Conservation (phyloP, 2,888 invertebrate genomes). For the Hemistola chrysoprasaria region DNA sequence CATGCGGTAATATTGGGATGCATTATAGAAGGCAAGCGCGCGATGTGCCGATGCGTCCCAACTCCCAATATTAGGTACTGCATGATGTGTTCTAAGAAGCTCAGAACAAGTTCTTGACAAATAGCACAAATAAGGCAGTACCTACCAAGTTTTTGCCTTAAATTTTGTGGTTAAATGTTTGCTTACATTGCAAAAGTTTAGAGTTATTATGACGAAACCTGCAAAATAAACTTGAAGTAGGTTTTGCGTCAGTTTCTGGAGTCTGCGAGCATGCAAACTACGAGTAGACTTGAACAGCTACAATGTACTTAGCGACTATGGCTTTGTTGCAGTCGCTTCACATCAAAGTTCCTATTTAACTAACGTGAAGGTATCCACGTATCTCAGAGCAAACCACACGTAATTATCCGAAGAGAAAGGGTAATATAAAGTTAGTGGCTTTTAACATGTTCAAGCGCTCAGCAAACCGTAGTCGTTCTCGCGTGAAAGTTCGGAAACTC, state of each 20-base stretch:
- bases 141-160: too few relatives aligned
- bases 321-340: conserved; percentile 22
- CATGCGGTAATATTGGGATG: too few relatives aligned
- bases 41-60: too few relatives aligned
- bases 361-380: conserved; percentile 23
- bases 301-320: conserved; percentile 26
- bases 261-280: conserved; percentile 15
- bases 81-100: too few relatives aligned
- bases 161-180: not conserved
- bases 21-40: too few relatives aligned
- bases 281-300: conserved; percentile 24
- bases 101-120: too few relatives aligned
- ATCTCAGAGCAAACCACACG: conserved; percentile 42
- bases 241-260: conserved; percentile 6
- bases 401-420: conserved; percentile 60
- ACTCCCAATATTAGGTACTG: too few relatives aligned
- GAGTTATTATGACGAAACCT: too few relatives aligned
- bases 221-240: conserved; percentile 1
- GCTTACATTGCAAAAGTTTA: too few relatives aligned
- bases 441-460: conserved; percentile 68
- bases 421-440: conserved; percentile 69
- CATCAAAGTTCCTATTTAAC: conserved; percentile 30
- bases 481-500: conserved; percentile 61
- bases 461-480: conserved; percentile 63
- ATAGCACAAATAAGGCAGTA: too few relatives aligned